These are phyloP conservation scores for Glyptemys insculpta DNA, from an alignment of 2,797 vertebrate species.

Conservation along the genomic window DNA sequence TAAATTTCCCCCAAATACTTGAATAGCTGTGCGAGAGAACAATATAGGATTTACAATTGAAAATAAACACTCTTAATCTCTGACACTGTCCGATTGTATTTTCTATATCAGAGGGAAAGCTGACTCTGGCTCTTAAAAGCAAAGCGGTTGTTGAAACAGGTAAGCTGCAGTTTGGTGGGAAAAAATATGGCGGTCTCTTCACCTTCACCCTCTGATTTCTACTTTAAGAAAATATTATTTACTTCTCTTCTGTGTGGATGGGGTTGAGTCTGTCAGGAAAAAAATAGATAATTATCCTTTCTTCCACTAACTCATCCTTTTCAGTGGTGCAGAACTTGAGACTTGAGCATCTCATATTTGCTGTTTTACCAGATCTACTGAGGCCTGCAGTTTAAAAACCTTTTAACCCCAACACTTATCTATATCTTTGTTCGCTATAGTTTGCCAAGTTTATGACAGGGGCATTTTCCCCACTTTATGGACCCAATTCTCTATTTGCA, in stretches of 20 bases:
- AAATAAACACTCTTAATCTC: neutral
- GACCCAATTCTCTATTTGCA: neutral
- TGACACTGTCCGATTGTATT: neutral
- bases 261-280: neutral
- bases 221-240: no score
- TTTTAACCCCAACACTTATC: neutral
- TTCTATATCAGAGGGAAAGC: neutral
- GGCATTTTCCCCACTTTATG: neutral
- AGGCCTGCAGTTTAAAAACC: neutral
- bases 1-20: neutral
- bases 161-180: neutral
- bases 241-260: neutral
- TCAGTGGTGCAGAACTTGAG: neutral
- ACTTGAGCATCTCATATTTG: no score
- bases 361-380: neutral
- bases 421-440: neutral
- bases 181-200: neutral
- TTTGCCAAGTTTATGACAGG: neutral
- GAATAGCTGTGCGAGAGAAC: neutral
- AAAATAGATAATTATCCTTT: neutral
- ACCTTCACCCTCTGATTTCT: neutral
- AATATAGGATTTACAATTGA: neutral
- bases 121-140: neutral
- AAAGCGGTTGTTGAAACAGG: neutral
- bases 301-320: neutral